phyloP scores from a whole-genome alignment of 2,113 vertebrate genomes.

The Crotalus tigris region DNA sequence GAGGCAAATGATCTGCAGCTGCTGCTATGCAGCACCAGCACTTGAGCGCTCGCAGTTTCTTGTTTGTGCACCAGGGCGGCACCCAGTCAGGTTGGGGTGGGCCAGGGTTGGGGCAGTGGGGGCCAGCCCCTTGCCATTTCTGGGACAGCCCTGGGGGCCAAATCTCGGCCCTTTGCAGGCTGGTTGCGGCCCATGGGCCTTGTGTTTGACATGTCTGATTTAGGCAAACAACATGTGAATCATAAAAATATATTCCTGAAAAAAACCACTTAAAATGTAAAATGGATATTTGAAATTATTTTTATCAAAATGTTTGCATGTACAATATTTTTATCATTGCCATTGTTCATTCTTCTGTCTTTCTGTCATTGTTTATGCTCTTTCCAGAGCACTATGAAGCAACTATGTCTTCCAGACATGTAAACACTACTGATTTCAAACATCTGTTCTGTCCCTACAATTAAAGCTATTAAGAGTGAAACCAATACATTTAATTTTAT shows the following conservation, averaged over 20 bases:
- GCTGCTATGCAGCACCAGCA: too few species aligned
- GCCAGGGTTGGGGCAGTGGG: too few species aligned
- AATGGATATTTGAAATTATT: neutral
- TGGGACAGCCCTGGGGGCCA: too few species aligned
- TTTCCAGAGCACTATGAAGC: constrained; percentile 61
- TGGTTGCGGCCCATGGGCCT: too few species aligned
- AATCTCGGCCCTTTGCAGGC: too few species aligned
- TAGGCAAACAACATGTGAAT: accelerated
- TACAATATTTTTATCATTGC: constrained; percentile 49
- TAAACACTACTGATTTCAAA: constrained; percentile 70
- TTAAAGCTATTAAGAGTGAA: constrained; percentile 54
- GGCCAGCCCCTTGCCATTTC: too few species aligned
- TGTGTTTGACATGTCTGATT: too few species aligned
- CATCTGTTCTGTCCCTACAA: constrained; percentile 64
- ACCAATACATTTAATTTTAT: constrained; percentile 53
- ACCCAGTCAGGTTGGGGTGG: too few species aligned
- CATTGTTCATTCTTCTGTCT: constrained; percentile 62
- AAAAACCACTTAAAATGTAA: neutral
- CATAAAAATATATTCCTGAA: neutral
- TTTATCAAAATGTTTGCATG: constrained; percentile 39
- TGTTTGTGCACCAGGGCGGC: too few species aligned
- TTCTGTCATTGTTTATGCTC: constrained; percentile 69
- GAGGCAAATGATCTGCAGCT: too few species aligned
- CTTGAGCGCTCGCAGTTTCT: too few species aligned
- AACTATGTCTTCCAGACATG: constrained; percentile 68